Conservation (phyloP, 35 echinoderm and acorn worm species). For the Patiria miniata region DNA sequence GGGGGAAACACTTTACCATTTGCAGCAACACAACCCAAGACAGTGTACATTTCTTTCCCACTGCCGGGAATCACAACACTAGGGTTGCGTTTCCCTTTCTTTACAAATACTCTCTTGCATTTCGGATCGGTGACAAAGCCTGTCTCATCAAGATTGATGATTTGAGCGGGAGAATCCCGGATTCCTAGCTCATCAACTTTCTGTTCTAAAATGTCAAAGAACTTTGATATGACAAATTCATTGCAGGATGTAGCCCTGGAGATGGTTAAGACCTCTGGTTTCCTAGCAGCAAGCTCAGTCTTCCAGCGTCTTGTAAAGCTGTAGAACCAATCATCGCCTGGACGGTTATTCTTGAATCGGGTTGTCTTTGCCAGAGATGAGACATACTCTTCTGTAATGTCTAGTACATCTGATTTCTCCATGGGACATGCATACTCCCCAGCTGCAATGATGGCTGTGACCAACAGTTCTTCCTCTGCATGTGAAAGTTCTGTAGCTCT, state of each 20-base stretch:
- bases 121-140: constrained; percentile 44
- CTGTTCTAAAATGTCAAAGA: not conserved
- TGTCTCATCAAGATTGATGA: constrained; percentile 23
- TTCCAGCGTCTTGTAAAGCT: constrained; percentile 41
- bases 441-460: constrained; percentile 44
- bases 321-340: constrained; percentile 27
- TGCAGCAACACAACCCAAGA: constrained; percentile 39
- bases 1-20: constrained; percentile 41
- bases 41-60: constrained; percentile 44
- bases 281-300: constrained; percentile 4
- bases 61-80: constrained; percentile 46
- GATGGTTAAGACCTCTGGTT: not conserved
- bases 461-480: no score
- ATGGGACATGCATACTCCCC: constrained; percentile 52
- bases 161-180: constrained; percentile 3
- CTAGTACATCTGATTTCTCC: constrained; percentile 57
- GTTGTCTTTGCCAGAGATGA: constrained; percentile 40
- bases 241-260: not conserved
- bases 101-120: constrained; percentile 57
- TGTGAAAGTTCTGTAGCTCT: not conserved
- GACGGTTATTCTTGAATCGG: constrained; percentile 48
- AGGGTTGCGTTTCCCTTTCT: constrained; percentile 24
- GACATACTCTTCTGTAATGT: constrained; percentile 45
- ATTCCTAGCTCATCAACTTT: not conserved
- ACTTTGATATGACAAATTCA: constrained; percentile 9